A percentile compares a stretch with the other conserved stretches of the same genome.
phyloP scores from a whole-genome alignment of 1,140 invertebrate genomes.

The Neotoxoptera formosana region DNA sequence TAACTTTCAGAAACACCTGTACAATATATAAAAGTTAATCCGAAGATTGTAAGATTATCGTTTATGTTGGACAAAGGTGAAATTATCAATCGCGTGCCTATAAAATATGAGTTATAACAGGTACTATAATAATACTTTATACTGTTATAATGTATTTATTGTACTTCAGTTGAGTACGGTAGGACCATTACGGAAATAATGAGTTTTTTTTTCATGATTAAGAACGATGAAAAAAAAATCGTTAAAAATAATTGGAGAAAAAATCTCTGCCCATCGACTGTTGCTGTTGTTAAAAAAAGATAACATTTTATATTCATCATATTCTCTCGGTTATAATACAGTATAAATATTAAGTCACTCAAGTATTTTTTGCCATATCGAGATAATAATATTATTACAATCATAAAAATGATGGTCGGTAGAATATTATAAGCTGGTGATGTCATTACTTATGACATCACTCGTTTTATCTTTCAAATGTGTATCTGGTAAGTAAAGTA shows the following conservation, averaged over 20 bases:
- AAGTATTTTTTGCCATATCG: background rate
- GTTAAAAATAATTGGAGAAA: background rate
- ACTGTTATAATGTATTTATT: slow-evolving; percentile 10
- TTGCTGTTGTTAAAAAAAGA: slow-evolving; percentile 13
- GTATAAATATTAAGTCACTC: background rate
- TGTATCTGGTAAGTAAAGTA: background rate
- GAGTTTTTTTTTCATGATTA: background rate
- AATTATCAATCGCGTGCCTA: background rate
- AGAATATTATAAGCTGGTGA: background rate
- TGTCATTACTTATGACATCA: background rate
- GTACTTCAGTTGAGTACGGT: background rate
- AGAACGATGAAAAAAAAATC: background rate
- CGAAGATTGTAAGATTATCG: background rate
- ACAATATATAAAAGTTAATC: background rate
- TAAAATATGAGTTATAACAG: background rate
- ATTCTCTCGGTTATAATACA: background rate
- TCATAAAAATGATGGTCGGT: background rate
- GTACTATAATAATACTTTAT: slow-evolving; percentile 17
- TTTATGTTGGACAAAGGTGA: slow-evolving; percentile 6
- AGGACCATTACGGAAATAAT: background rate
- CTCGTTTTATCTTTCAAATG: background rate
- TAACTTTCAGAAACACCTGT: slow-evolving; percentile 42
- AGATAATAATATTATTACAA: background rate
- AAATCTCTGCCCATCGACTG: background rate
- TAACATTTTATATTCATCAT: background rate